Evolutionary conservation across 53 echinoderm and acorn worm genomes (phyloP).

Genomic region (Astropecten irregularis): DNA sequence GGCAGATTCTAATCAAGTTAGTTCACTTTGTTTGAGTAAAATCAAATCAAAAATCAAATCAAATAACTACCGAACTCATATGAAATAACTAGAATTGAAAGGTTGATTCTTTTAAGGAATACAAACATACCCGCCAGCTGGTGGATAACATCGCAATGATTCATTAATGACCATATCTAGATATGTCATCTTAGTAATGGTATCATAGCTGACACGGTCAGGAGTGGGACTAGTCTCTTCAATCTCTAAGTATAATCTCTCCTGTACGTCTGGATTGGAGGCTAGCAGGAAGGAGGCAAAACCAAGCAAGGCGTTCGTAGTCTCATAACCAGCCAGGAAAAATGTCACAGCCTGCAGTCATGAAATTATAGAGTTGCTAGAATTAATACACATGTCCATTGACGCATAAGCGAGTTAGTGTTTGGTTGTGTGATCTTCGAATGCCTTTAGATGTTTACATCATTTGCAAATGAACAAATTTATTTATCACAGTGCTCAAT

Average conservation of each 20-base stretch:
- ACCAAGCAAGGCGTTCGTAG: constrained; percentile 62
- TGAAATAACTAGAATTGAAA: too few relatives aligned
- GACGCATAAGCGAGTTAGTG: too few relatives aligned
- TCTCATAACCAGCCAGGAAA: constrained; percentile 86
- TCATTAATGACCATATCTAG: constrained; percentile 73
- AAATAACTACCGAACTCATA: too few relatives aligned
- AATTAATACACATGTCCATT: too few relatives aligned
- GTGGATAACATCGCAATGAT: constrained; percentile 70
- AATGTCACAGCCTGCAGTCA: constrained; percentile 60
- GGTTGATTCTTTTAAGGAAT: too few relatives aligned
- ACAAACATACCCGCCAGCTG: constrained; percentile 41
- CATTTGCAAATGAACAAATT: too few relatives aligned
- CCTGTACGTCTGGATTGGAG: constrained; percentile 64
- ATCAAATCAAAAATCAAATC: too few relatives aligned
- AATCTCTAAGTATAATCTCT: constrained; percentile 69
- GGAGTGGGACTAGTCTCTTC: constrained; percentile 31
- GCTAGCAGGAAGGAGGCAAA: constrained; percentile 72
- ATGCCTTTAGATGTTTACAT: too few relatives aligned
- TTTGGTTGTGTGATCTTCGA: too few relatives aligned
- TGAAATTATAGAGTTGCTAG: background rate
- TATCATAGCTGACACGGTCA: constrained; percentile 63
- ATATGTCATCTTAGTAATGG: constrained; percentile 69
- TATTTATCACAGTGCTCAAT: too few relatives aligned
- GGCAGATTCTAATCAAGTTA: too few relatives aligned
- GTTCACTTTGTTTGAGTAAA: too few relatives aligned